Evolutionary conservation across 2,888 invertebrate species (phyloP).

Genomic region (Eupithecia exiguata): DNA sequence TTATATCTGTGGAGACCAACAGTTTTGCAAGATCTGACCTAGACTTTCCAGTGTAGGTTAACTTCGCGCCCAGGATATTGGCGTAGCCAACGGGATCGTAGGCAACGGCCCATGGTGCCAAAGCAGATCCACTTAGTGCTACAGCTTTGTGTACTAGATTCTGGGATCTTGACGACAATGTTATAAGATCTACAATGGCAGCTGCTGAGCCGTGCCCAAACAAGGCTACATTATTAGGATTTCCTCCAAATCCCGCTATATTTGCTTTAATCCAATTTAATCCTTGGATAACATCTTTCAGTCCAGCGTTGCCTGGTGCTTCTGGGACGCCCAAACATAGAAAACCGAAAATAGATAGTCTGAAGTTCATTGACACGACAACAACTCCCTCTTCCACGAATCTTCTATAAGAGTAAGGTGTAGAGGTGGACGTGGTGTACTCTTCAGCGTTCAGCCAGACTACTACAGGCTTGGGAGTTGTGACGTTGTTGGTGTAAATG

Average conservation of each 20-base stretch:
- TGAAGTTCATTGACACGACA: constrained; percentile 86
- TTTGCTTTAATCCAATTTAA: constrained; percentile 89
- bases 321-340: constrained; percentile 83
- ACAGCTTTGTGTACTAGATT: constrained; percentile 70
- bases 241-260: constrained; percentile 68
- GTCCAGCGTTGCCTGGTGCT: constrained; percentile 92
- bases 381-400: constrained; percentile 87
- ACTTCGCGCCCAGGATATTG: constrained; percentile 54
- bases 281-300: constrained; percentile 92
- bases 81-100: constrained; percentile 72
- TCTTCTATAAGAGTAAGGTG: constrained; percentile 77
- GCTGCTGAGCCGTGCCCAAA: constrained; percentile 93
- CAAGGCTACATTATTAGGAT: constrained; percentile 89
- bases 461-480: constrained; percentile 65
- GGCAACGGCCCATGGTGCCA: constrained; percentile 74
- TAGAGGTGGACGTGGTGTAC: constrained; percentile 55
- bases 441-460: constrained; percentile 74
- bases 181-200: constrained; percentile 77
- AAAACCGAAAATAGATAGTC: constrained; percentile 90
- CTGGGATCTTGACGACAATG: constrained; percentile 61
- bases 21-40: constrained; percentile 58
- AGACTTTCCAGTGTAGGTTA: constrained; percentile 59
- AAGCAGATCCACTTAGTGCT: constrained; percentile 70
- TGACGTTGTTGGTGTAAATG: constrained; percentile 63
- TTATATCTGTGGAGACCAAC: constrained; percentile 55